phyloP scores from a whole-genome alignment of 2,113 vertebrate species.

The Osmerus eperlanus region DNA sequence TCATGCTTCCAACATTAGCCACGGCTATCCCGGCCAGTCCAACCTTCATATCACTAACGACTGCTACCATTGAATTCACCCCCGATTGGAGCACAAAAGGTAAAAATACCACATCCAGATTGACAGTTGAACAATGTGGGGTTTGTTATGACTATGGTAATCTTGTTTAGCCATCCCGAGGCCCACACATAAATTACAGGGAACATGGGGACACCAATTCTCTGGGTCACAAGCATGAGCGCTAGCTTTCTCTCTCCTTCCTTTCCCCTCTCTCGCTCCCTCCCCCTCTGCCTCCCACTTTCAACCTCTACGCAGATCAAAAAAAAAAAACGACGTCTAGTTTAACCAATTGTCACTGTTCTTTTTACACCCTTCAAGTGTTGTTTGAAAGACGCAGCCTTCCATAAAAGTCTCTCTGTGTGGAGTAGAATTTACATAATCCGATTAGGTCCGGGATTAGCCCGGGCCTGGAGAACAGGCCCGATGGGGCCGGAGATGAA shows the following conservation, averaged over 20 bases:
- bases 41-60: slow-evolving; percentile 51
- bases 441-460: slow-evolving; percentile 93
- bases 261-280: not conserved
- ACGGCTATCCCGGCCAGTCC: slow-evolving; percentile 51
- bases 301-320: slow-evolving; percentile 59
- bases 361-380: slow-evolving; percentile 77
- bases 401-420: slow-evolving; percentile 75
- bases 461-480: slow-evolving; percentile 80
- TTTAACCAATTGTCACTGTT: slow-evolving; percentile 74
- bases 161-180: slow-evolving; percentile 70
- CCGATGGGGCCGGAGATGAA: slow-evolving; percentile 84
- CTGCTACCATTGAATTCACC: slow-evolving; percentile 38
- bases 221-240: slow-evolving; percentile 43
- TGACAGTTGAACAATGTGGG: slow-evolving; percentile 70
- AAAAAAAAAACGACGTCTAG: slow-evolving; percentile 51
- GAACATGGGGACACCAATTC: slow-evolving; percentile 12
- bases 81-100: slow-evolving; percentile 65
- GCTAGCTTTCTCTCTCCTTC: slow-evolving; percentile 28
- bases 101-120: slow-evolving; percentile 69
- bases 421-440: slow-evolving; percentile 99
- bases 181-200: slow-evolving; percentile 71
- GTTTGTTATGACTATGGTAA: slow-evolving; percentile 74
- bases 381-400: slow-evolving; percentile 77
- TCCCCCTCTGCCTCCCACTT: slow-evolving; percentile 40
- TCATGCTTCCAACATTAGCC: slow-evolving; percentile 54